phyloP scores from a whole-genome alignment of 2,888 invertebrate species.

The Euzophera pinguis region DNA sequence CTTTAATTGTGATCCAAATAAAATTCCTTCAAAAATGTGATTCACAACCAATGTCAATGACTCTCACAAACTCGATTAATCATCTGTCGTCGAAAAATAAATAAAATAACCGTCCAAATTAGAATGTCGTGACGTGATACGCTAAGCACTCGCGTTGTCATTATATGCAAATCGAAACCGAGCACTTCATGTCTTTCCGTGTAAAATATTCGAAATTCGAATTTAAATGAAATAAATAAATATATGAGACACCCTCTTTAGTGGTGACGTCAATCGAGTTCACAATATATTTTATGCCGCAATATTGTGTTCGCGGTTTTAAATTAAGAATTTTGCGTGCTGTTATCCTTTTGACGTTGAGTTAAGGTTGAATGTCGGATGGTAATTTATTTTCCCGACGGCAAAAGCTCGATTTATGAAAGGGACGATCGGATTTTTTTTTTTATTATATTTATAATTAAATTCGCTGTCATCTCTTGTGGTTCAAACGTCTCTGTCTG shows the following conservation, averaged over 20 bases:
- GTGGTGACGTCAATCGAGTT: slow-evolving; percentile 67
- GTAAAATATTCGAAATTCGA: slow-evolving; percentile 59
- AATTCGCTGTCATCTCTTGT: slow-evolving; percentile 75
- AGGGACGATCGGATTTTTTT: slow-evolving; percentile 65
- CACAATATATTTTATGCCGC: slow-evolving; percentile 66
- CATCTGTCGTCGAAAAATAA: slow-evolving; percentile 16
- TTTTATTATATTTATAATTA: slow-evolving; percentile 78
- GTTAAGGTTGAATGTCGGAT: slow-evolving; percentile 50
- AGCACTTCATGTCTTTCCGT: slow-evolving; percentile 59
- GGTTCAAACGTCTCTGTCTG: slow-evolving; percentile 63
- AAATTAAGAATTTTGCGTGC: slow-evolving; percentile 33
- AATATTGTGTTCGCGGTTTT: slow-evolving; percentile 19
- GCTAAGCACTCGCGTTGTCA: slow-evolving; percentile 43
- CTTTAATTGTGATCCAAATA: too few species aligned
- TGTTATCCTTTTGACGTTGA: slow-evolving; percentile 32
- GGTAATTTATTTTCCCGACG: slow-evolving; percentile 36
- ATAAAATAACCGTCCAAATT: slow-evolving; percentile 34
- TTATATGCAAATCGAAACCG: slow-evolving; percentile 52
- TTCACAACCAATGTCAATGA: slow-evolving; percentile 11
- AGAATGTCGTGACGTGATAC: slow-evolving; percentile 46
- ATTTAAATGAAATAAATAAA: slow-evolving; percentile 55
- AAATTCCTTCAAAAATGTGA: not conserved
- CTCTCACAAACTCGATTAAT: slow-evolving; percentile 14
- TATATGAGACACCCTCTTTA: slow-evolving; percentile 64
- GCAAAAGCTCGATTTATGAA: slow-evolving; percentile 47